Evolutionary conservation across 2,113 vertebrate genomes (phyloP), one percentile per base, ranked within the genome.

Genomic region (Geococcyx californianus): DNA sequence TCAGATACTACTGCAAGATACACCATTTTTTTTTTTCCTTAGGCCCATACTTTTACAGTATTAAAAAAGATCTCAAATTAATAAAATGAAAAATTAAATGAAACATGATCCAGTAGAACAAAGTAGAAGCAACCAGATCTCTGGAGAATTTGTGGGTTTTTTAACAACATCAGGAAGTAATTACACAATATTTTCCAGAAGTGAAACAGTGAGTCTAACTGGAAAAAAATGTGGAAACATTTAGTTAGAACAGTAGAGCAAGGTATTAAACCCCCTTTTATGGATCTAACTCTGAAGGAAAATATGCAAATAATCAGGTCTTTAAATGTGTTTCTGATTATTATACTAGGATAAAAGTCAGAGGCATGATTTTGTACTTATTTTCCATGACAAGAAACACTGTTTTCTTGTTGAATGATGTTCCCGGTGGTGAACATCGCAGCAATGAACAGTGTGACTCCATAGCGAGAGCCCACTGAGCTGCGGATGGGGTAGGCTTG

Each of bases 231-330:
- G 97, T 98, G 98, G 98, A 98, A 98, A 97, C 97, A 94, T 97
- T 98, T 98, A 98, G 97, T 97, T 97, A 98, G 96, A 98, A 98
- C 98, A 98, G 98, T 98, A 98, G 98, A 97, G 96, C 96, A 97
- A 97, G 96, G 97, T 98, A 98, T 97, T 98, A 98, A 97, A 98
- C 95, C 84, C 94, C 96, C 96, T 97, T 98, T 98, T 97, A 98
- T 98, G 96, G 97, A 97, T 98, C 98, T 98, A 98, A 98, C 97
- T 98, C 96, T 87, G 97, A 96, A 97, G 97, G 90, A 97, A 98
- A 98, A 97, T 97, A 98, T 98, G 98, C 97, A 98, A 98, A 98
- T 98, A 98, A 98, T 98, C 97, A 98, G 92, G 90, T 95, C 94
- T 94, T 96, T 95, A 93, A 97, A 95, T 94, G 80, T 98, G 98